Evolutionary conservation across 2,113 vertebrate genomes (phyloP).

Genomic region (Balaenoptera acutorostrata): DNA sequence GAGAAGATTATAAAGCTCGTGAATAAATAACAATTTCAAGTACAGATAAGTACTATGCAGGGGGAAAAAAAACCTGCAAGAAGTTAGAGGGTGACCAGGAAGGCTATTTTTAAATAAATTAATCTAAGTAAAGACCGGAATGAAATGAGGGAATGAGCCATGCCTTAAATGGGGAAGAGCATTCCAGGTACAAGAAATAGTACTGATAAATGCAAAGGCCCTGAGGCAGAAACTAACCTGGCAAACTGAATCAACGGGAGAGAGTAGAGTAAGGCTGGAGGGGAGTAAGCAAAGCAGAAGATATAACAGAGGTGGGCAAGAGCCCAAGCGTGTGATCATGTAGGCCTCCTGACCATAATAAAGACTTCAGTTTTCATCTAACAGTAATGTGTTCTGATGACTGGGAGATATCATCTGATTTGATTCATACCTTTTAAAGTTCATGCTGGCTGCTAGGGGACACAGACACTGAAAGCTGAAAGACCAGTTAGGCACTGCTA

Average conservation of each 20-base stretch:
- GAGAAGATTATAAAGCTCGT: neutral
- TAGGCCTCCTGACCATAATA: neutral
- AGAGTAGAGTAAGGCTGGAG: neutral
- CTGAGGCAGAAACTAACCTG: neutral
- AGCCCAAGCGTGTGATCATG: neutral
- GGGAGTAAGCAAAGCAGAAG: neutral
- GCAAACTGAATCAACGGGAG: neutral
- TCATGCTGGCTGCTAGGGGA: neutral
- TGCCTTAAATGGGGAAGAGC: neutral
- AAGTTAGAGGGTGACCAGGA: neutral
- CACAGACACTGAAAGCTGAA: neutral
- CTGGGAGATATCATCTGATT: neutral
- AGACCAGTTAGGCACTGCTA: neutral
- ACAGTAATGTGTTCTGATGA: neutral
- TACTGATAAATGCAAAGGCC: neutral
- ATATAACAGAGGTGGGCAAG: neutral
- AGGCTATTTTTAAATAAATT: constrained; percentile 20
- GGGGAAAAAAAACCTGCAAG: neutral
- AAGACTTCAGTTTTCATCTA: neutral
- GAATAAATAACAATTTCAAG: constrained; percentile 17
- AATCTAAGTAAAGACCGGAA: neutral
- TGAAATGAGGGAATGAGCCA: neutral
- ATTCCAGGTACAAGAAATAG: neutral
- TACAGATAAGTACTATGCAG: neutral
- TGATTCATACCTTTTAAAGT: neutral